A percentile compares a stretch with the other conserved stretches of the same genome.
These are phyloP conservation scores for Geotrypetes seraphini DNA, from an alignment of 2,797 vertebrate species.

Conservation along the genomic window DNA sequence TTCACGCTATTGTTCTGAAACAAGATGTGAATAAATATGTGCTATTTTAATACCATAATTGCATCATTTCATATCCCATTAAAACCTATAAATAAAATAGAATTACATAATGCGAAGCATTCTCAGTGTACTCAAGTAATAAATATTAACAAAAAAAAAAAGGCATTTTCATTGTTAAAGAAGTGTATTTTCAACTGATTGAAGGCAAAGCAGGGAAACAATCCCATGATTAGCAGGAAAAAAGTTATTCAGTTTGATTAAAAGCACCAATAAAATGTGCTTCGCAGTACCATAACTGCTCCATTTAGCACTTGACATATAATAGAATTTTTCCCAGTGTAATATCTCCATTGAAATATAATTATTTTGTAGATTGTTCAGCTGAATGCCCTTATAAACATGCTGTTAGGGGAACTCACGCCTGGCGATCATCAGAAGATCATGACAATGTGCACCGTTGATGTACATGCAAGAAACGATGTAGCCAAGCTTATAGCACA, in stretches of 20 bases:
- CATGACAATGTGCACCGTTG: slow-evolving; percentile 78
- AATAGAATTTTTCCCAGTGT: slow-evolving; percentile 40
- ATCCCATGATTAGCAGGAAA: slow-evolving; percentile 40
- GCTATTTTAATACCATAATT: not conserved
- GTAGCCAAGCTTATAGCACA: slow-evolving; percentile 71
- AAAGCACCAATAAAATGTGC: slow-evolving; percentile 55
- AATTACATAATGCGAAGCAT: slow-evolving; percentile 1
- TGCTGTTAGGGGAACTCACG: slow-evolving; percentile 77
- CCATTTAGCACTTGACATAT: slow-evolving; percentile 62
- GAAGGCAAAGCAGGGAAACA: slow-evolving; percentile 48
- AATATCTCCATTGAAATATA: slow-evolving; percentile 64
- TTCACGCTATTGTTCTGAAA: too few relatives aligned
- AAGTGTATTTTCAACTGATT: slow-evolving; percentile 46
- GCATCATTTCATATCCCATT: not conserved
- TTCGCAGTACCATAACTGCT: slow-evolving; percentile 44
- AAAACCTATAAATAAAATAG: not conserved
- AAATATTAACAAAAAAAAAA: slow-evolving; percentile 29
- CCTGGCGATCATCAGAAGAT: slow-evolving; percentile 75
- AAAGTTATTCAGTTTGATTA: slow-evolving; percentile 61
- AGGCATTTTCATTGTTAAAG: slow-evolving; percentile 44
- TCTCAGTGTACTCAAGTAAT: slow-evolving; percentile 26
- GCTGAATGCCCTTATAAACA: slow-evolving; percentile 86
- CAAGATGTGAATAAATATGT: too few relatives aligned
- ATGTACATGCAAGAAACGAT: slow-evolving; percentile 74
- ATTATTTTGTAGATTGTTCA: slow-evolving; percentile 76